Conservation (phyloP, 1,140 invertebrate species). For the Proctacanthus coquilletti region DNA sequence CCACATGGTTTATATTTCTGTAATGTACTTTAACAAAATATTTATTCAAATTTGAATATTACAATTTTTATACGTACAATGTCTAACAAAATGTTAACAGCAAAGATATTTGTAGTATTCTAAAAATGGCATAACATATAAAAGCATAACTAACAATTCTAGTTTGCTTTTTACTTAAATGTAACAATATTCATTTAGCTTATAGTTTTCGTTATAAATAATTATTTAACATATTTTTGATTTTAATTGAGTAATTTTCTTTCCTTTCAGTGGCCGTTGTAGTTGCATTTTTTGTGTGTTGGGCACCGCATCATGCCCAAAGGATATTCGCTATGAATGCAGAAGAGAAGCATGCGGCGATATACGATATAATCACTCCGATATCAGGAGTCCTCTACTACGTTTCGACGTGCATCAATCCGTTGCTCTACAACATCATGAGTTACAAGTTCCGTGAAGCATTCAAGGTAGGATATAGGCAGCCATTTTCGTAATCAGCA, state of each 20-base stretch:
- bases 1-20: no score
- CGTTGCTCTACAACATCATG: slow-evolving; percentile 72
- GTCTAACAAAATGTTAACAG: no score
- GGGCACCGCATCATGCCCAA: slow-evolving; percentile 88
- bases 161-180: no score
- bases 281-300: slow-evolving; percentile 82
- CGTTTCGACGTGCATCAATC: slow-evolving; percentile 68
- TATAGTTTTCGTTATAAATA: slow-evolving; percentile 10
- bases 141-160: no score
- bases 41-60: no score
- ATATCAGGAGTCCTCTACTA: slow-evolving; percentile 68
- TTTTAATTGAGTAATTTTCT: slow-evolving; percentile 17
- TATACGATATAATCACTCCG: slow-evolving; percentile 51
- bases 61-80: no score
- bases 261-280: slow-evolving; percentile 68
- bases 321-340: slow-evolving; percentile 62
- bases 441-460: slow-evolving; percentile 72
- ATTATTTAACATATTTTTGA: slow-evolving; percentile 3
- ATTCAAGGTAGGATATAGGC: slow-evolving; percentile 63
- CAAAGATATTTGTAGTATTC: no score
- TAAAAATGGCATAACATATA: no score
- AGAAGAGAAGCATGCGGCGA: slow-evolving; percentile 23
- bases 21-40: no score
- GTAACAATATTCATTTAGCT: not conserved
- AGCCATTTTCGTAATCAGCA: no score